Evolutionary conservation across 1,140 invertebrate genomes (phyloP), one percentile per base, ranked within the genome.

Genomic region (Cyclina sinensis): DNA sequence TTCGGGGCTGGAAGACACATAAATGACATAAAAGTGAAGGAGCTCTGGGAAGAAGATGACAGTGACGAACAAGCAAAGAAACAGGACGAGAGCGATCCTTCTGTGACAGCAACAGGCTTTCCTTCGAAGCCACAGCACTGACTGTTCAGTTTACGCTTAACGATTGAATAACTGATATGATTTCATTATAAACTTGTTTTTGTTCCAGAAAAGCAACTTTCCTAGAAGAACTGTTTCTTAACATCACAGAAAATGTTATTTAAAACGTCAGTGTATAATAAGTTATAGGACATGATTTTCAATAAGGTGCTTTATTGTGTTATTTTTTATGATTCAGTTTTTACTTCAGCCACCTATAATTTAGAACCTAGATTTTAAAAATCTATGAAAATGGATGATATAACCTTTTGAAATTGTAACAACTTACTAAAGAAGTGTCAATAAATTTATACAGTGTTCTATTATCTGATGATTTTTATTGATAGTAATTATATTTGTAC

Each of bases 41-140:
- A 93, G 39, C 74, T 91, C 48, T 82, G 65, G 68, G 90, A 91
- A 78, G 93, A 93, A 91, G 96, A 97, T 0, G 97, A 99, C 54
- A 59, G 80, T 37, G 70, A 74, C 99, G 88, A 98, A 98, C 86
- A 96, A 99, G 0, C 98, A 99, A 95, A 98, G 98, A 70, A 43
- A 39, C 18, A 35, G 18, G 62, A 70, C 18, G 68, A 73, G 0
- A 32, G 7, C 11, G 35, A 12, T 37, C 16, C 65, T 18, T 27
- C 62, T 48, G 59, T 46, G 12, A 84, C 82, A 18, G 82, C 82
- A n/a, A 73, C 62, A 14, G 82, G 82, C 62, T 57, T 84, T 18
- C 46, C 82, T 16, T 43, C 27, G 24, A 78, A 78, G 48, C 30
- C 54, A 24, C 37, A 11, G 3, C 24, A 81, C 12, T 65, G 51